phyloP scores from a whole-genome alignment of 2,797 vertebrate species.

The Lithobates pipiens region DNA sequence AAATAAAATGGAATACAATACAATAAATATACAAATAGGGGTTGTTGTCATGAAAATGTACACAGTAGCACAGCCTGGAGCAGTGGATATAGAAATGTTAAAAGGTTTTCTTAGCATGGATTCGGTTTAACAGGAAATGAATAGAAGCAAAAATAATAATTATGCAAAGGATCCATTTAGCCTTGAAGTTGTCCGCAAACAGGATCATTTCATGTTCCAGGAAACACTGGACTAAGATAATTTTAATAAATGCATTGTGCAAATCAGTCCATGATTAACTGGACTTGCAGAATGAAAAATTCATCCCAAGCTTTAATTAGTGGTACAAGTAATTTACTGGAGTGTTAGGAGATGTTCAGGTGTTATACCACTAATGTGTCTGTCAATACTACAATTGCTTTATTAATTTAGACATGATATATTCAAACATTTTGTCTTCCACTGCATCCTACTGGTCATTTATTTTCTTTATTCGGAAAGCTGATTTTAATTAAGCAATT shows the following conservation, averaged over 20 bases:
- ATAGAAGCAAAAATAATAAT: conserved; percentile 25
- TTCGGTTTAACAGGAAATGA: conserved; percentile 16
- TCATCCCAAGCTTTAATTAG: background rate
- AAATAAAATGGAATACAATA: conserved; percentile 39
- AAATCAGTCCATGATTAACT: conserved; percentile 14
- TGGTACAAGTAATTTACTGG: background rate
- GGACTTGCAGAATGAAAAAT: conserved; percentile 1
- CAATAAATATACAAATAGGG: conserved; percentile 24
- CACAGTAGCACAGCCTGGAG: conserved; percentile 7
- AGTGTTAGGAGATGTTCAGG: conserved; percentile 3
- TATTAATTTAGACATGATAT: background rate
- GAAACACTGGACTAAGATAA: conserved; percentile 4
- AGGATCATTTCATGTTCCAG: background rate
- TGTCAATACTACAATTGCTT: conserved; percentile 11
- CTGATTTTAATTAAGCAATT: background rate
- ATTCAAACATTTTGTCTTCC: background rate
- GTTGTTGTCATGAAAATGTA: conserved; percentile 13
- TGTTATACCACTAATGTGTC: background rate
- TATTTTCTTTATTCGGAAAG: background rate
- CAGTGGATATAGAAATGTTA: background rate
- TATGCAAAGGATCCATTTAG: background rate
- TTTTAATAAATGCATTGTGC: conserved; percentile 11
- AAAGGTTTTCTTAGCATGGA: conserved; percentile 23
- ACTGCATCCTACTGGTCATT: background rate
- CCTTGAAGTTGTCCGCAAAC: background rate